These are phyloP conservation scores for Chamaetylas fuelleborni DNA, from an alignment of 2,113 vertebrate species.

Conservation along the genomic window DNA sequence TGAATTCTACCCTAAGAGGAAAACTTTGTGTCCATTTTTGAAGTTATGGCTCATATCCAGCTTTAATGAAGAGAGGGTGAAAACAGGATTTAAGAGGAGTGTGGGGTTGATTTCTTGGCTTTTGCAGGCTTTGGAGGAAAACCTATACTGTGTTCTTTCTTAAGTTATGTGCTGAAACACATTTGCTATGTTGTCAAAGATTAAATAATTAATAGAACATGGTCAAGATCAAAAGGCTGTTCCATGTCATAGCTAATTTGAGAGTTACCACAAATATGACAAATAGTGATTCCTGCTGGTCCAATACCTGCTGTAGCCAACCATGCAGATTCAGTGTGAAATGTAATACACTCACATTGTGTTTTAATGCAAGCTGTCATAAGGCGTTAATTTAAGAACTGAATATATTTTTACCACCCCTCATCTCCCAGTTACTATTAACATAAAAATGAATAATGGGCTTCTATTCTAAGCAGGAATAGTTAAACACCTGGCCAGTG, in stretches of 20 bases:
- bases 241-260: slow-evolving; percentile 65
- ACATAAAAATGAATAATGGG: slow-evolving; percentile 21
- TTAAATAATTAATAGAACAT: slow-evolving; percentile 75
- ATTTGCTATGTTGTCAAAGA: slow-evolving; percentile 65
- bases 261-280: slow-evolving; percentile 49
- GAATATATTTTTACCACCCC: slow-evolving; percentile 17
- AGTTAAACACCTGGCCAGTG: slow-evolving; percentile 1
- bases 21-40: neutral
- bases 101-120: neutral
- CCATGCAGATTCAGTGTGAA: slow-evolving; percentile 5
- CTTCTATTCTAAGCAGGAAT: slow-evolving; percentile 29
- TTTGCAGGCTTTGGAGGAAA: slow-evolving; percentile 34
- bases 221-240: slow-evolving; percentile 71
- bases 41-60: neutral
- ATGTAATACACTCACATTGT: slow-evolving; percentile 4
- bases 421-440: neutral
- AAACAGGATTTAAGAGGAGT: neutral
- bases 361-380: slow-evolving; percentile 41
- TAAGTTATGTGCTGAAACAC: slow-evolving; percentile 40
- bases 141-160: neutral
- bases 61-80: neutral
- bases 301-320: slow-evolving; percentile 23
- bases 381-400: slow-evolving; percentile 51
- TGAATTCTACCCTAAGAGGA: neutral
- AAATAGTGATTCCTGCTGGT: slow-evolving; percentile 20